Evolutionary conservation across 2,113 vertebrate genomes (phyloP).

Genomic region (Rhinolophus sinicus): DNA sequence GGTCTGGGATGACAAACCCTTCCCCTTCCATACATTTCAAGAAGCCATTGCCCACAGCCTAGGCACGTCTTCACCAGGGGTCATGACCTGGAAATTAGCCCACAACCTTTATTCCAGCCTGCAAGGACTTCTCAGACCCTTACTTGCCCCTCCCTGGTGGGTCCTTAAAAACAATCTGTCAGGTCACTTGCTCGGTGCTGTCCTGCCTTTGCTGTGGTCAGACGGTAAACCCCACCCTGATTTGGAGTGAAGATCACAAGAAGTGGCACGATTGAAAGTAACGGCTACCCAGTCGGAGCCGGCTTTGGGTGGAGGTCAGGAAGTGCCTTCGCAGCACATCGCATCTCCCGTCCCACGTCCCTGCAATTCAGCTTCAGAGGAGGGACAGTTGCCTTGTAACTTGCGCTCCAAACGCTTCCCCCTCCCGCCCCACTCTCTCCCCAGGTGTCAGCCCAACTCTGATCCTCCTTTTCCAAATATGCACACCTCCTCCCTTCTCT

Average conservation of each 20-base stretch:
- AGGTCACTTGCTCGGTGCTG: background rate
- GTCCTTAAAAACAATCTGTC: background rate
- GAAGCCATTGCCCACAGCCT: background rate
- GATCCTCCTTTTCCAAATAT: background rate
- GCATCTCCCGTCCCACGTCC: background rate
- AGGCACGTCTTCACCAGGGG: conserved; percentile 45
- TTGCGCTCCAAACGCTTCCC: background rate
- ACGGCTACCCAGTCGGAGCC: background rate
- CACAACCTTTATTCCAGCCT: background rate
- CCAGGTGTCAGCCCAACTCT: background rate
- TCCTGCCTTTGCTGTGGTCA: background rate
- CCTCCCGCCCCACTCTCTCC: background rate
- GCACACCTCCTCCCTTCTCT: background rate
- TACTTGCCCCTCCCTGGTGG: background rate
- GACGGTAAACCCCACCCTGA: background rate
- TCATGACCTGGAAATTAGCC: conserved; percentile 71
- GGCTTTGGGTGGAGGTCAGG: background rate
- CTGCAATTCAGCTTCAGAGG: background rate
- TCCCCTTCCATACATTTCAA: background rate
- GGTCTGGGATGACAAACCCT: background rate
- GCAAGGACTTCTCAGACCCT: background rate
- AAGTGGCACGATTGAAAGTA: background rate
- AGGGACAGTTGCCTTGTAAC: background rate
- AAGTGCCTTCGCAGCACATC: background rate
- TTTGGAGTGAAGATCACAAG: background rate